These are phyloP conservation scores for Drosophila grimshawi DNA, from an alignment of 1,140 invertebrate genomes.

Conservation along the genomic window DNA sequence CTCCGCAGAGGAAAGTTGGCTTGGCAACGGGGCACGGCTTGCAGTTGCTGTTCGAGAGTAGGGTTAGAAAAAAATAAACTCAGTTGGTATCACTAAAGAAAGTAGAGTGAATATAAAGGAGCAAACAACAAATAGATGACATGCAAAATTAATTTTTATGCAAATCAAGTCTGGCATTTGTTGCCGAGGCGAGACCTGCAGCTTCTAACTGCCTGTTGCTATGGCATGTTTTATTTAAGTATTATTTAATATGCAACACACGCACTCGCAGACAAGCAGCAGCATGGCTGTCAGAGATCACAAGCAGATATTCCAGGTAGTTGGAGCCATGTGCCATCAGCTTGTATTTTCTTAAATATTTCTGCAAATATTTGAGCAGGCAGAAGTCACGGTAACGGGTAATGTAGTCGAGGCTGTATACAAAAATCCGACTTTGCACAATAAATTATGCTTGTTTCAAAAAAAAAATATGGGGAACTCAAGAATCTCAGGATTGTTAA, in stretches of 20 bases:
- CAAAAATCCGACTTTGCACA: too few species aligned
- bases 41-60: slow-evolving; percentile 87
- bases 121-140: slow-evolving; percentile 72
- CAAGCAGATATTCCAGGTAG: slow-evolving; percentile 11
- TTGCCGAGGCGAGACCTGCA: slow-evolving; percentile 27
- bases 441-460: too few species aligned
- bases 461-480: too few species aligned
- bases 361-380: slow-evolving; percentile 69
- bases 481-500: too few species aligned
- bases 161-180: slow-evolving; percentile 60
- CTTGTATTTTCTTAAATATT: slow-evolving; percentile 64
- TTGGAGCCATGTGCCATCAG: slow-evolving; percentile 10
- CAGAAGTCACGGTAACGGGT: not conserved
- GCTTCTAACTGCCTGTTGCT: not conserved
- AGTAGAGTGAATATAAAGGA: slow-evolving; percentile 37
- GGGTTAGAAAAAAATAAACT: slow-evolving; percentile 15
- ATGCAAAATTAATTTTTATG: slow-evolving; percentile 84
- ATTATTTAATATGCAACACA: slow-evolving; percentile 76
- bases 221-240: slow-evolving; percentile 71
- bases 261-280: slow-evolving; percentile 59
- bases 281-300: slow-evolving; percentile 23
- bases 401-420: not conserved
- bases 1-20: slow-evolving; percentile 94
- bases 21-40: slow-evolving; percentile 91
- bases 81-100: slow-evolving; percentile 50